Conservation (phyloP, 2,797 vertebrate genomes). For the Anabacerthia variegaticeps region DNA sequence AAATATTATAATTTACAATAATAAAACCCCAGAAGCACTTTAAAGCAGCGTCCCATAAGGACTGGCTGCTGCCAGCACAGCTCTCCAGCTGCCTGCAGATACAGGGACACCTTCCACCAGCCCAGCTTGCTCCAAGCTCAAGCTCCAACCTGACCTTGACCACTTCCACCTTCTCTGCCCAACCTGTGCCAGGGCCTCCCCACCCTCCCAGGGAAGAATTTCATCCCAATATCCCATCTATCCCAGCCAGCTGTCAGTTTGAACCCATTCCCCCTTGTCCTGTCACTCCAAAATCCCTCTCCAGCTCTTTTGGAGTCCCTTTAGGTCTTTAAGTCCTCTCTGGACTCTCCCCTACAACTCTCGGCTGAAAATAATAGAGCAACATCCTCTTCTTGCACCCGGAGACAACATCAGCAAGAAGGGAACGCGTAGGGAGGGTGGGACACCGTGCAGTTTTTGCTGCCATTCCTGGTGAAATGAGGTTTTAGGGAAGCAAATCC, state of each 20-base stretch:
- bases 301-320: neutral
- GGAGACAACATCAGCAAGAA: too few species aligned
- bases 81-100: neutral
- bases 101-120: fast-evolving
- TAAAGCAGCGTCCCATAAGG: neutral
- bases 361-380: neutral
- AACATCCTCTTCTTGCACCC: too few species aligned
- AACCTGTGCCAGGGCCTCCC: neutral
- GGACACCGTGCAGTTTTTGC: too few species aligned
- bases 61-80: neutral
- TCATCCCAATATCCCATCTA: neutral
- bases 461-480: neutral
- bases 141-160: neutral
- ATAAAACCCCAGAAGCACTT: neutral
- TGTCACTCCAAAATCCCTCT: neutral
- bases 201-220: neutral
- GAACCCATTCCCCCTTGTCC: neutral
- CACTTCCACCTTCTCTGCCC: neutral
- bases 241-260: neutral
- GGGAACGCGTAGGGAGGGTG: too few species aligned
- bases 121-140: neutral
- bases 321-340: neutral
- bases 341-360: neutral
- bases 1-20: neutral
- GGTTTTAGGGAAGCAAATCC: neutral